Base-by-base conservation (phyloP, 2,113 vertebrate species). In the Centropristis striata region DNA sequence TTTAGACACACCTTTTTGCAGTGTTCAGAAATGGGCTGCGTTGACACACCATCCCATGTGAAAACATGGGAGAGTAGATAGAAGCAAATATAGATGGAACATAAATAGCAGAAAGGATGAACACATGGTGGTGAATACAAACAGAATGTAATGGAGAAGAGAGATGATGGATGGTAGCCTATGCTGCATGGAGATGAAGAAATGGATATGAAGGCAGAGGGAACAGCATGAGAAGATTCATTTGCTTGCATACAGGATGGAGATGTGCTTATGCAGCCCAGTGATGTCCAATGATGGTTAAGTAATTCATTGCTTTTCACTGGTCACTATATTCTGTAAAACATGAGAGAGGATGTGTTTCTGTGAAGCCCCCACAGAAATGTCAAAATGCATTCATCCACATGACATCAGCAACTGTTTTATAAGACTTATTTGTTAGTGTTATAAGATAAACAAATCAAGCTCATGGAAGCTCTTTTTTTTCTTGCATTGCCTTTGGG, bases 401-500 rank as follows among this genome's bases (percentile, higher is more conserved):
- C 8, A 15, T 20, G n/a, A 51, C 37, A 25, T 13, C 13, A 25
- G 18, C 23, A 11, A 16, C 13, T 36, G 8, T 39, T 46, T n/a
- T 11, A 10, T 13, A 21, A 67, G 4, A n/a, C 23, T 27, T 54
- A n/a, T 36, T 47, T 58, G 32, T 2, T 8, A 20, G 54, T 11
- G 32, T 15, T 25, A 25, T 25, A 8, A 20, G 32, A 18, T 59
- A 49, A n/a, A 39, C 15, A 60, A 13, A 16, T 6, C 14, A 21
- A 39, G n/a, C 27, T 27, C 15, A 49, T 4, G 25, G 42, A 58
- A 12, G 20, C 12, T 21, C 18, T 36, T 32, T 36, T 32, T 36
- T 60, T 49, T 72, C 25, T 58, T n/a, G 8, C 57, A 51, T 27
- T 72, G 55, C 18, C 49, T 37, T 27, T 55, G 21, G 21, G 21